Conservation (phyloP, 2,888 invertebrate genomes). For the Schrankia costaestrigalis region DNA sequence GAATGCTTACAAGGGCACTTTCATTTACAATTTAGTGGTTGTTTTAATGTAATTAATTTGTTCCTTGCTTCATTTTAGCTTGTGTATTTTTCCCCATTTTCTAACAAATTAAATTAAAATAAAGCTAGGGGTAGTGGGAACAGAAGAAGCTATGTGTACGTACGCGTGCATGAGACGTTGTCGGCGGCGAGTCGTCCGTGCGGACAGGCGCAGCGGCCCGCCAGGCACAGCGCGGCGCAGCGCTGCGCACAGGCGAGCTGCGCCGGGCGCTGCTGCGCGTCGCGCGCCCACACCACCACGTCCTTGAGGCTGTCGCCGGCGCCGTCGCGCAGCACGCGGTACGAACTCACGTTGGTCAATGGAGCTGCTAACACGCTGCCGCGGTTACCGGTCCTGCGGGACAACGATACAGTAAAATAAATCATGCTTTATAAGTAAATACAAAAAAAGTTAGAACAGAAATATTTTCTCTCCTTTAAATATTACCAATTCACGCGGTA, state of each 20-base stretch:
- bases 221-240: constrained; percentile 90
- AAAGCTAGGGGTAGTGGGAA: no score
- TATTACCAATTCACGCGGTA: no score
- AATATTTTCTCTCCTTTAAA: no score
- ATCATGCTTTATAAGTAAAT: no score
- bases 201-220: constrained; percentile 89
- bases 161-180: constrained; percentile 82
- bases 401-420: neutral
- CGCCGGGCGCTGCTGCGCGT: constrained; percentile 67
- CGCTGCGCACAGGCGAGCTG: constrained; percentile 67
- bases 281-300: constrained; percentile 49
- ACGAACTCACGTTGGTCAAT: constrained; percentile 78
- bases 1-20: no score
- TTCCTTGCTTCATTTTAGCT: no score
- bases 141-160: no score
- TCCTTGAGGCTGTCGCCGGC: constrained; percentile 86
- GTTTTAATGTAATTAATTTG: no score
- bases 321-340: constrained; percentile 76
- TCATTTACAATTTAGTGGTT: no score
- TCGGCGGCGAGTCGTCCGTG: constrained; percentile 87
- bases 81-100: no score
- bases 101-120: no score
- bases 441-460: no score
- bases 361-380: constrained; percentile 86
- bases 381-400: constrained; percentile 55